Conservation (phyloP, 2,113 vertebrate genomes). For the Corvus hawaiiensis region DNA sequence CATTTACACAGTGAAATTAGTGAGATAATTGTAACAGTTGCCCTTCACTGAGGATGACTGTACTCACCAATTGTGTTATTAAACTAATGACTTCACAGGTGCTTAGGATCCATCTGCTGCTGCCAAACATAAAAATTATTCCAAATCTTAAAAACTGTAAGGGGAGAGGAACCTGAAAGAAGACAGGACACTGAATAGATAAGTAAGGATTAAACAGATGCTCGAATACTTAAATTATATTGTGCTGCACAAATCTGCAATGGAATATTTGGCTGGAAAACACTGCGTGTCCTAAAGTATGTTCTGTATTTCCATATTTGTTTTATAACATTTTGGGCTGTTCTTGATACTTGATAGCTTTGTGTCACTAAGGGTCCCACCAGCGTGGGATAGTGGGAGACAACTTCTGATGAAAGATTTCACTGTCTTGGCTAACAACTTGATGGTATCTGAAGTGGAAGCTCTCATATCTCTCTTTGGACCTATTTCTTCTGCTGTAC, state of each 20-base stretch:
- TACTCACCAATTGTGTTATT: background rate
- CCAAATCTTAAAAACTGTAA: constrained; percentile 5
- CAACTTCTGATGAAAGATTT: background rate
- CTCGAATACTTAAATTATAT: background rate
- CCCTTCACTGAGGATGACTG: constrained; percentile 11
- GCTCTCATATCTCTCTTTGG: background rate
- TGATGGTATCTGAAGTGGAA: background rate
- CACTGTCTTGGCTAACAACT: no score
- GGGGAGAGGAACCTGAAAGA: background rate
- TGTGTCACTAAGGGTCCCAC: background rate
- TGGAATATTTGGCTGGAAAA: background rate
- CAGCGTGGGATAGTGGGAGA: background rate
- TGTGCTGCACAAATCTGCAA: background rate
- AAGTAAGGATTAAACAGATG: background rate
- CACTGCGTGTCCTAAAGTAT: background rate
- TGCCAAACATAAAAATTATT: background rate
- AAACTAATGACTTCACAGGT: background rate
- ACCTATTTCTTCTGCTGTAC: background rate
- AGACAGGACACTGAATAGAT: background rate
- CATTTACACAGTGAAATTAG: constrained; percentile 2
- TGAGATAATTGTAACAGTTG: constrained; percentile 10
- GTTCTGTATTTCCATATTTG: background rate
- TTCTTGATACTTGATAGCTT: background rate
- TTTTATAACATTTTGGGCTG: background rate
- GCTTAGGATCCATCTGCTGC: constrained; percentile 13